Base-by-base conservation (phyloP, 2,888 invertebrate genomes). In the Apotomis capreana region DNA sequence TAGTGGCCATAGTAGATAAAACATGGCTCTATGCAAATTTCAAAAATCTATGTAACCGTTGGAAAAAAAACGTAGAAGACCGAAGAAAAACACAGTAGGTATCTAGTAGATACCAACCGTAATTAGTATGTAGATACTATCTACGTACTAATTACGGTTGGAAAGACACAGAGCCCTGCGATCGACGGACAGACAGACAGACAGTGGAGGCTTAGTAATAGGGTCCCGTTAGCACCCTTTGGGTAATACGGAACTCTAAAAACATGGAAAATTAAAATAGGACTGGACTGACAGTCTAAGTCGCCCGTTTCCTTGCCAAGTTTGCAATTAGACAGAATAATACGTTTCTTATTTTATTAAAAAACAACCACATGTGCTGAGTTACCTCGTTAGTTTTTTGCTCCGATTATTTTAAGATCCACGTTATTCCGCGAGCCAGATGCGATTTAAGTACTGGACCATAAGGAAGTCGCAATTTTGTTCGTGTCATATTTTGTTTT, bases 261-360 rank as follows among this genome's bases (percentile, higher is more conserved):
- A 84, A 81, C 83, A 81, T 80, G 80, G 79, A 79, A 78, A 84
- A 84, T 88, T 88, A 89, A 87, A 89, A 89, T 89, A 88, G 89
- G 84, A 87, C 83, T 81, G 79, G 87, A 86, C 83, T 89, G 92
- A 90, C 92, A 90, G 87, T 83, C 83, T 86, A 83, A 79, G 87
- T 85, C 85, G 84, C 83, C 82, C 76, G 85, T 87, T 88, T 88
- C 88, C 89, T 87, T 92, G 93, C 92, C 93, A 93, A 93, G 85
- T 91, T 92, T 89, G 89, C 89, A 90, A 91, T 92, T 90, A 90
- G 85, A 88, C 84, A 85, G 84, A 87, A 87, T 84, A 84, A 84
- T 85, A 83, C 74, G 81, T 84, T 85, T 83, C 83, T 78, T 76
- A 75, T 77, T 79, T 76, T 69, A 69, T 64, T 83, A 81, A 83